Evolutionary conservation across 2,113 vertebrate species (phyloP).

Genomic region (Taxidea taxus): DNA sequence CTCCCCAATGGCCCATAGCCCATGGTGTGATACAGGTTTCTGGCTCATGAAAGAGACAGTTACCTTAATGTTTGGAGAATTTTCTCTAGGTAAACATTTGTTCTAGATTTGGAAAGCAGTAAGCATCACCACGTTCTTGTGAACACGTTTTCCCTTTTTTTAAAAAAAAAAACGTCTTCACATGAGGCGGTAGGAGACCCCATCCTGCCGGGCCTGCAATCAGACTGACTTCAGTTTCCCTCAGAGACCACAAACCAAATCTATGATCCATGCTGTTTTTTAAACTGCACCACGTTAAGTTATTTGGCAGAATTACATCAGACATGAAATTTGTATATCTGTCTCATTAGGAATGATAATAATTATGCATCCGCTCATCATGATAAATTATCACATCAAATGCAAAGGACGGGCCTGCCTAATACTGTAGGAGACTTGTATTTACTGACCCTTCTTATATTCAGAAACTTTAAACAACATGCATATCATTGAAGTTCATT

Average conservation of each 20-base stretch:
- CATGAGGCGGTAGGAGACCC: not conserved
- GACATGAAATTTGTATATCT: constrained; percentile 56
- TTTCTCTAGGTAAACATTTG: constrained; percentile 51
- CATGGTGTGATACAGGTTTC: not conserved
- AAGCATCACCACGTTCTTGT: constrained; percentile 51
- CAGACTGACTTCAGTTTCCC: constrained; percentile 21
- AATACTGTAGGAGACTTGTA: not conserved
- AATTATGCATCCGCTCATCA: not conserved
- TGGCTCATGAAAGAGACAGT: not conserved
- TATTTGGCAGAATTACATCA: constrained; percentile 38
- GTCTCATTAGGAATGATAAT: constrained; percentile 46
- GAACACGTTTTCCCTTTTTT: not conserved
- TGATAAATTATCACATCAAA: not conserved
- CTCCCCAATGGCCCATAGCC: not conserved
- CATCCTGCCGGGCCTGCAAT: not conserved
- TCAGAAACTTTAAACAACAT: constrained; percentile 13
- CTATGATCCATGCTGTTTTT: not conserved
- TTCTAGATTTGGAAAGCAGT: constrained; percentile 57
- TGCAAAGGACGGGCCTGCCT: not conserved
- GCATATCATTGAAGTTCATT: not conserved
- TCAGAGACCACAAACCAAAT: not conserved
- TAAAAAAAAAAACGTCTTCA: not conserved
- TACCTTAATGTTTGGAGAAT: constrained; percentile 33
- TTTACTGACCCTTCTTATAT: not conserved
- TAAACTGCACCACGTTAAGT: constrained; percentile 8